Evolutionary conservation across 2,888 invertebrate species (phyloP).

Genomic region (Melinaea menophilus): DNA sequence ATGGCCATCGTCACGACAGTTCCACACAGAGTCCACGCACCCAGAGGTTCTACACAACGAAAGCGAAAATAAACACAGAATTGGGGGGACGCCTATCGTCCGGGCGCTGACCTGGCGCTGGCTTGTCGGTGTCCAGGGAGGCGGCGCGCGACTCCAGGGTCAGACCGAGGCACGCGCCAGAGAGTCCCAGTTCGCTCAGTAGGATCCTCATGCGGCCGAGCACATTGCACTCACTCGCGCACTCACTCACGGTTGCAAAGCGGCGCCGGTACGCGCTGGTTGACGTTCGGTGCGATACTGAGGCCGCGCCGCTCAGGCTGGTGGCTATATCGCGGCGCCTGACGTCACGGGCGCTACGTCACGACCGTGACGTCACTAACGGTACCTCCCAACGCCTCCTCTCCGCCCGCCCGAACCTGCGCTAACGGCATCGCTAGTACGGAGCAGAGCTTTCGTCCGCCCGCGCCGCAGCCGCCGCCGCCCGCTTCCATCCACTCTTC

Average conservation of each 20-base stretch:
- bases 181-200: slow-evolving; percentile 76
- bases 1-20: slow-evolving; percentile 75
- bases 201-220: slow-evolving; percentile 78
- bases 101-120: slow-evolving; percentile 78
- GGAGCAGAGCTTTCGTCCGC: slow-evolving; percentile 66
- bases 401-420: slow-evolving; percentile 76
- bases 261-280: slow-evolving; percentile 61
- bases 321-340: slow-evolving; percentile 75
- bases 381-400: slow-evolving; percentile 76
- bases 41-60: slow-evolving; percentile 76
- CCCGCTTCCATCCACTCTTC: slow-evolving; percentile 31
- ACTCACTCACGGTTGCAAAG: slow-evolving; percentile 71
- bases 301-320: slow-evolving; percentile 75
- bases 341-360: slow-evolving; percentile 75
- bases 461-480: slow-evolving; percentile 46
- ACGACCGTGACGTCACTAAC: slow-evolving; percentile 72
- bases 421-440: slow-evolving; percentile 76
- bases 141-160: slow-evolving; percentile 74
- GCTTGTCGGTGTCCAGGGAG: slow-evolving; percentile 71
- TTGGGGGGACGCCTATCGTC: slow-evolving; percentile 64
- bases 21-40: slow-evolving; percentile 72
- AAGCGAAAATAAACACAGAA: slow-evolving; percentile 78
- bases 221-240: slow-evolving; percentile 78
- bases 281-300: slow-evolving; percentile 77
- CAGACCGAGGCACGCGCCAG: slow-evolving; percentile 75